These are phyloP conservation scores for Bradypus variegatus DNA, from an alignment of 2,797 vertebrate genomes.

Conservation along the genomic window DNA sequence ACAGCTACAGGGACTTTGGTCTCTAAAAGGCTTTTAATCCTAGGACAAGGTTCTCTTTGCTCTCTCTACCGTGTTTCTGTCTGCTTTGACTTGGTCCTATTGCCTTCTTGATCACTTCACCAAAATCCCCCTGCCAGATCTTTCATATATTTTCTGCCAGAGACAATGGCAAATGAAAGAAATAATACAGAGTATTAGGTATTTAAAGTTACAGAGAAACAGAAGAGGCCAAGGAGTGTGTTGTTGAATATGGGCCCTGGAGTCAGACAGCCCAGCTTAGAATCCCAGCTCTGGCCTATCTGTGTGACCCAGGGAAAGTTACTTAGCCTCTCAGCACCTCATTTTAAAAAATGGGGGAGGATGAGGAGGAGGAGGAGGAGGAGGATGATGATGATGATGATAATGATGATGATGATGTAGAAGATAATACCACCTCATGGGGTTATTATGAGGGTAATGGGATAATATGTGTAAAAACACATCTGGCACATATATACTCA, in stretches of 20 bases:
- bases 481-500: neutral
- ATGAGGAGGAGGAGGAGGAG: too few relatives aligned
- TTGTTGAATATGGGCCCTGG: neutral
- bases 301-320: neutral
- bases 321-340: neutral
- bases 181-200: neutral
- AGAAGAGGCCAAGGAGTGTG: neutral
- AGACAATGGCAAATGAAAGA: constrained; percentile 22
- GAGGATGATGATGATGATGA: too few relatives aligned
- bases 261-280: neutral
- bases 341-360: neutral
- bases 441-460: neutral
- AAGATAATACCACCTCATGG: neutral
- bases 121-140: neutral
- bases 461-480: constrained; percentile 6
- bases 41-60: neutral
- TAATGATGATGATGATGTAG: neutral
- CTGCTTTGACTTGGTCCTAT: neutral
- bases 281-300: neutral
- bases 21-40: constrained; percentile 33
- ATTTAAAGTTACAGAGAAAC: constrained; percentile 12
- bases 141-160: neutral
- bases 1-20: constrained; percentile 14
- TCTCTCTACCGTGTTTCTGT: constrained; percentile 1
- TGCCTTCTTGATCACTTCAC: neutral